Evolutionary conservation across 1,140 invertebrate genomes (phyloP).

Genomic region (Bombus pascuorum): DNA sequence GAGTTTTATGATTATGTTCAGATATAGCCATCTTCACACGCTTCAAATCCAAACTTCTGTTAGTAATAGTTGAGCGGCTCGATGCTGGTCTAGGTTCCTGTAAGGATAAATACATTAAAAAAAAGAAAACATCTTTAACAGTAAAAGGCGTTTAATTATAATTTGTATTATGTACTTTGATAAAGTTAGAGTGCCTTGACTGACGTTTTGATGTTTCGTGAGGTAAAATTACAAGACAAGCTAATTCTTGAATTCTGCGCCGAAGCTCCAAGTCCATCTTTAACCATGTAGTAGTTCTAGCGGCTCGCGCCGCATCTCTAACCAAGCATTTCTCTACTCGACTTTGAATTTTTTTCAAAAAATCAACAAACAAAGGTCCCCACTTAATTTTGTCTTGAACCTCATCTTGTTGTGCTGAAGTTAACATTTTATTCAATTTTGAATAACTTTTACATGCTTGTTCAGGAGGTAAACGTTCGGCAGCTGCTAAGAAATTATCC

Average conservation of each 20-base stretch:
- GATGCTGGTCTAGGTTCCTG: constrained; percentile 73
- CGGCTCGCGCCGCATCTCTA: constrained; percentile 84
- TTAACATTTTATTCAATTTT: constrained; percentile 80
- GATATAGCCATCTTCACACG: constrained; percentile 85
- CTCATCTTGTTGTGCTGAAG: constrained; percentile 69
- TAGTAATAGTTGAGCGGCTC: constrained; percentile 69
- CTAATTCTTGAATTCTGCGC: constrained; percentile 84
- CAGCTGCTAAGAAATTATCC: constrained; percentile 85
- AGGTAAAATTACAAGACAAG: constrained; percentile 83
- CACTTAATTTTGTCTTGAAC: constrained; percentile 75
- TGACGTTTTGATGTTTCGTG: constrained; percentile 76
- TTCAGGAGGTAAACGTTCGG: constrained; percentile 86
- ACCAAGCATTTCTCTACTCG: constrained; percentile 86
- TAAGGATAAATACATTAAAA: background rate
- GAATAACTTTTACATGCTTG: constrained; percentile 88
- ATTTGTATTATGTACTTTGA: constrained; percentile 69
- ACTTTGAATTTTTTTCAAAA: constrained; percentile 79
- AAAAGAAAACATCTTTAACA: background rate
- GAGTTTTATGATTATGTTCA: constrained; percentile 79
- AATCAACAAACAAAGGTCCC: constrained; percentile 80
- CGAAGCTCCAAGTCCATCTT: constrained; percentile 85
- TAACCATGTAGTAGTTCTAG: constrained; percentile 85
- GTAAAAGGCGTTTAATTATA: too few species aligned
- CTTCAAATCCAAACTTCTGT: constrained; percentile 82
- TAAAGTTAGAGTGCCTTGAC: constrained; percentile 77